Evolutionary conservation across 1,140 invertebrate genomes (phyloP).

Genomic region (Listronotus bonariensis): DNA sequence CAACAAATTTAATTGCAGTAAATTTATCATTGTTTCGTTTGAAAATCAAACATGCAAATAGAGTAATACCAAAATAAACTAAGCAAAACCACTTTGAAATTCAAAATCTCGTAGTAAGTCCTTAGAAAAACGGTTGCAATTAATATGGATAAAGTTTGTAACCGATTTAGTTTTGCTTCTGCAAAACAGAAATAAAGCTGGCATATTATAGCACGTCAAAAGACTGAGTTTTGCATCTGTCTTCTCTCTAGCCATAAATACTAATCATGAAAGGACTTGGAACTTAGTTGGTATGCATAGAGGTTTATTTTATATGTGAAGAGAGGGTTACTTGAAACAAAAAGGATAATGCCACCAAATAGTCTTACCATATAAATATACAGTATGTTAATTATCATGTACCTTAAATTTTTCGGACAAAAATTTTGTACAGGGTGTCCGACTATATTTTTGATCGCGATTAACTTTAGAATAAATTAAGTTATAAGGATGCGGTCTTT

Average conservation of each 20-base stretch:
- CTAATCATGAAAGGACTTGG: background rate
- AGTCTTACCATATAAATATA: too few relatives aligned
- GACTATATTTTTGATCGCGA: too few relatives aligned
- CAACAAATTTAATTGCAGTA: too few relatives aligned
- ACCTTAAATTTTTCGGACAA: too few relatives aligned
- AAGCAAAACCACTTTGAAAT: conserved; percentile 1
- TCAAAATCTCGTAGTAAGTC: background rate
- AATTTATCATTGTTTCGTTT: too few relatives aligned
- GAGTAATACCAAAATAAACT: background rate
- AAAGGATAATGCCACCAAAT: background rate
- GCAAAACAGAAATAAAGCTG: conserved; percentile 9
- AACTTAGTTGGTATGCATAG: conserved; percentile 5
- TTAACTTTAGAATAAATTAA: too few relatives aligned
- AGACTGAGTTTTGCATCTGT: conserved; percentile 1
- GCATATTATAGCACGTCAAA: conserved; percentile 5
- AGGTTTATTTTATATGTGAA: background rate
- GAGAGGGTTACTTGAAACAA: background rate
- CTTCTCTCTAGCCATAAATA: conserved; percentile 9
- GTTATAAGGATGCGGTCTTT: too few relatives aligned
- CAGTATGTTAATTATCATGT: too few relatives aligned
- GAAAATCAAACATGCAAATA: conserved; percentile 16
- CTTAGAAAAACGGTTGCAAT: background rate
- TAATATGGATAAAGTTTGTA: conserved; percentile 1
- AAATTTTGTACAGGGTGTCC: too few relatives aligned
- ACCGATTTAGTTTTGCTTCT: background rate